phyloP scores from a whole-genome alignment of 2,888 invertebrate genomes.

The Orgyia antiqua region DNA sequence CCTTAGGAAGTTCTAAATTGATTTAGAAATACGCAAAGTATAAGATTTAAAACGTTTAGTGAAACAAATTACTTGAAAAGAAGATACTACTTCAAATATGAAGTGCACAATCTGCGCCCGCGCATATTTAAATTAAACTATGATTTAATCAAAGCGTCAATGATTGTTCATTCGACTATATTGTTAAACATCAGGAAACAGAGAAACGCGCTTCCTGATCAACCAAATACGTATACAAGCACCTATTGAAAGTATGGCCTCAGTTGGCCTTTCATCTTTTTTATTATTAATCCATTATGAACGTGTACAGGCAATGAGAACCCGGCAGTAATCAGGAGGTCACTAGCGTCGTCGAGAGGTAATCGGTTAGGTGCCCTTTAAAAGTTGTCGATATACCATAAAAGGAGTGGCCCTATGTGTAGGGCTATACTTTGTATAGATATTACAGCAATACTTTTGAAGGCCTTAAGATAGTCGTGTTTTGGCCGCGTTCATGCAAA shows the following conservation, averaged over 20 bases:
- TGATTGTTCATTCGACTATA: slow-evolving; percentile 11
- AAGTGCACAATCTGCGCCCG: too few species aligned
- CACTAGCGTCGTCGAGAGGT: slow-evolving; percentile 45
- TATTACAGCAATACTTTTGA: too few species aligned
- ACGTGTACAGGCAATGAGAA: slow-evolving; percentile 32
- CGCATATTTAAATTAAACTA: too few species aligned
- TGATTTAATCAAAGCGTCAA: slow-evolving; percentile 10
- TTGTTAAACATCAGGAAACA: slow-evolving; percentile 36
- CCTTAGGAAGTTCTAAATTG: too few species aligned
- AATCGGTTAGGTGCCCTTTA: slow-evolving; percentile 55
- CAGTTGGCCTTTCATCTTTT: slow-evolving; percentile 54
- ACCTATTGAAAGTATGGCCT: slow-evolving; percentile 39
- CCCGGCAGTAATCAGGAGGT: slow-evolving; percentile 61
- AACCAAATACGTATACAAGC: slow-evolving; percentile 39
- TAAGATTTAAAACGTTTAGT: too few species aligned
- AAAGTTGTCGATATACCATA: slow-evolving; percentile 40
- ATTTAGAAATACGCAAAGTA: too few species aligned
- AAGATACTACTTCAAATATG: too few species aligned
- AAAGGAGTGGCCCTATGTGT: slow-evolving; percentile 27
- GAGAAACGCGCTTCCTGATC: slow-evolving; percentile 44
- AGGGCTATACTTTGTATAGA: too few species aligned
- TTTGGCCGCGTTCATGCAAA: too few species aligned
- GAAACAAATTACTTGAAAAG: too few species aligned
- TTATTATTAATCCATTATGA: slow-evolving; percentile 47
- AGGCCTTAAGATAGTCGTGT: too few species aligned